Evolutionary conservation across 2,888 invertebrate genomes (phyloP).

Genomic region (Platycnemis pennipes): DNA sequence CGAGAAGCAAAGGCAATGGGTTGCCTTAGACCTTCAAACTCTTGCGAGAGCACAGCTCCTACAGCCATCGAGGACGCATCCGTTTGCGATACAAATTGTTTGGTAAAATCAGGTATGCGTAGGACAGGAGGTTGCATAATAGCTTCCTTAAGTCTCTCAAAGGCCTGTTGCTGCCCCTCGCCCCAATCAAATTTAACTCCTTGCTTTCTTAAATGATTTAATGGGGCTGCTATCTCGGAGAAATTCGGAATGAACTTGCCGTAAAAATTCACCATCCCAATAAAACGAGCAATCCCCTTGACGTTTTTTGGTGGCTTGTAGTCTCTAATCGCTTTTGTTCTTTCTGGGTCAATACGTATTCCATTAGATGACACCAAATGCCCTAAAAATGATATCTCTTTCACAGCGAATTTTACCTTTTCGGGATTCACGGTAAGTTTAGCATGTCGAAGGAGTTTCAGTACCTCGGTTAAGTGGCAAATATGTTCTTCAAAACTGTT

Average conservation of each 20-base stretch:
- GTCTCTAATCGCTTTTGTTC: too few relatives aligned
- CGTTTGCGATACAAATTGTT: slow-evolving; percentile 72
- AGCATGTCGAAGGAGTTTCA: neutral
- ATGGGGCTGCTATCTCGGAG: neutral
- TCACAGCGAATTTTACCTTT: neutral
- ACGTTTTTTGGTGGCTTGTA: neutral
- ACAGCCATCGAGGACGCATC: slow-evolving; percentile 70
- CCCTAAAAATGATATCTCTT: neutral
- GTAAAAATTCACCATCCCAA: neutral
- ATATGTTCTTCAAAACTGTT: neutral
- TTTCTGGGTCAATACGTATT: neutral
- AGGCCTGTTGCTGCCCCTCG: slow-evolving; percentile 72
- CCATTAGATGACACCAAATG: neutral
- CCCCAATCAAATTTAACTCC: neutral
- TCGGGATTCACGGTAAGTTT: neutral
- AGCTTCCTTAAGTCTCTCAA: slow-evolving; percentile 70
- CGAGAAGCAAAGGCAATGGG: neutral
- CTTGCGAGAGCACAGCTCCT: slow-evolving; percentile 69
- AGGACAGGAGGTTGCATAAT: slow-evolving; percentile 71
- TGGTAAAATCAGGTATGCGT: slow-evolving; percentile 72
- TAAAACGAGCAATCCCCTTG: neutral
- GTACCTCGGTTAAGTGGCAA: neutral
- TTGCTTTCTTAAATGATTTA: neutral
- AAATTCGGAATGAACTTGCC: too few relatives aligned
- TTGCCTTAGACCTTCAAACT: neutral